Percentiles rank a stretch among this genome's conserved stretches.
Evolutionary conservation across 2,113 vertebrate species (phyloP).

Genomic region (Pipra filicauda): DNA sequence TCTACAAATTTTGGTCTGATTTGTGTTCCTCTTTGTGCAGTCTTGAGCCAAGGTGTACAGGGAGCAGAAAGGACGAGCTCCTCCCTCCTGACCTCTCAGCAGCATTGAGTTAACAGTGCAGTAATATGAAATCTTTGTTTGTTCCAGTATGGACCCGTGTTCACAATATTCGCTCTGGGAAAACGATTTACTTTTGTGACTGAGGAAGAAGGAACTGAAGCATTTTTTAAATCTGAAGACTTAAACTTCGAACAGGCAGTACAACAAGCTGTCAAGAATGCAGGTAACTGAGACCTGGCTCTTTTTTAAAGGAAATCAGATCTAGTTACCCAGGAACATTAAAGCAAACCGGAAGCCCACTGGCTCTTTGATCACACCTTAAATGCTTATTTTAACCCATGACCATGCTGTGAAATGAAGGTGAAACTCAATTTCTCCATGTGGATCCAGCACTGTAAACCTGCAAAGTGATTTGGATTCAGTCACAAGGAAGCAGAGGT

Average conservation of each 20-base stretch:
- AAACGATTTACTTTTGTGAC: conserved; percentile 83
- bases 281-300: conserved; percentile 70
- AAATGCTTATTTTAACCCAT: not conserved
- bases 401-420: not conserved
- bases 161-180: conserved; percentile 79
- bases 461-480: not conserved
- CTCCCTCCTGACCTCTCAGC: not conserved
- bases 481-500: not conserved
- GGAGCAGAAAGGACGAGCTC: not conserved
- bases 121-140: not conserved
- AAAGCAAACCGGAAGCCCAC: not conserved
- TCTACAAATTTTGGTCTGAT: not conserved
- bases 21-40: not conserved
- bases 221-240: conserved; percentile 81
- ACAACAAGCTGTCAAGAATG: conserved; percentile 71
- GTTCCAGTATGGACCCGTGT: conserved; percentile 81
- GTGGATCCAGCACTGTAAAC: not conserved
- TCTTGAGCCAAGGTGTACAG: not conserved
- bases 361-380: not conserved
- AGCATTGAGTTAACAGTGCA: not conserved
- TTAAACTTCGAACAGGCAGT: conserved; percentile 82
- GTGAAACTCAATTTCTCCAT: not conserved
- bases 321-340: not conserved
- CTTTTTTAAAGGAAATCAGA: not conserved
- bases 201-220: conserved; percentile 75